These are phyloP conservation scores for Netelia inedita DNA, from an alignment of 2,888 invertebrate genomes.

Conservation along the genomic window DNA sequence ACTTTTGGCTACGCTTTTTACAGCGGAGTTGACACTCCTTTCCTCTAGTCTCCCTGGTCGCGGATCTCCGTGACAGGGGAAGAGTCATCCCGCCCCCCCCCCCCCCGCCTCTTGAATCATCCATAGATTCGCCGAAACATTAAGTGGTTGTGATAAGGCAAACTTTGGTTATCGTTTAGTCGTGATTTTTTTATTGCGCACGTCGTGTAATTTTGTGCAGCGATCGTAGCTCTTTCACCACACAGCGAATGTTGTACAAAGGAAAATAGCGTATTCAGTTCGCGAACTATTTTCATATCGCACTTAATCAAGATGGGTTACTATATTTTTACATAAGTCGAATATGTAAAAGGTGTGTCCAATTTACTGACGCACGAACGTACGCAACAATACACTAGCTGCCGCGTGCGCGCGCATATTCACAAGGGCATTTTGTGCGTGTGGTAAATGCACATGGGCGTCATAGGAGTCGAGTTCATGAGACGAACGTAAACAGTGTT, in stretches of 20 bases:
- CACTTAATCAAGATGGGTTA: neutral
- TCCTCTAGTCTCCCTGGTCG: too few species aligned
- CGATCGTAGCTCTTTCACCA: neutral
- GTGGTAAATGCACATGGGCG: constrained; percentile 67
- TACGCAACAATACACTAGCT: neutral
- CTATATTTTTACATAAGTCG: neutral
- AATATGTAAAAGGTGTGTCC: neutral
- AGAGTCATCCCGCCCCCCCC: neutral
- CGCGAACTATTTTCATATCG: neutral
- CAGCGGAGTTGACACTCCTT: too few species aligned
- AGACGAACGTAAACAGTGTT: constrained; percentile 31
- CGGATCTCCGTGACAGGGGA: neutral
- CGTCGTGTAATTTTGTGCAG: neutral
- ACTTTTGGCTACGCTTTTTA: too few species aligned
- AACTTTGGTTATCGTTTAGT: neutral
- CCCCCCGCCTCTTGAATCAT: too few species aligned
- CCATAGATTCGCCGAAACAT: neutral
- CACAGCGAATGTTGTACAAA: neutral
- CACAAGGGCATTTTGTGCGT: neutral
- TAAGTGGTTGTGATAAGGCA: neutral
- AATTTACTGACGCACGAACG: neutral
- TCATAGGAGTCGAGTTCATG: constrained; percentile 50
- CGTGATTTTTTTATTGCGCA: neutral
- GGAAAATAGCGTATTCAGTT: neutral
- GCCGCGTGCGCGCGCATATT: constrained; percentile 5